Evolutionary conservation across 1,140 invertebrate genomes (phyloP).

Genomic region (Drosophila suzukii): DNA sequence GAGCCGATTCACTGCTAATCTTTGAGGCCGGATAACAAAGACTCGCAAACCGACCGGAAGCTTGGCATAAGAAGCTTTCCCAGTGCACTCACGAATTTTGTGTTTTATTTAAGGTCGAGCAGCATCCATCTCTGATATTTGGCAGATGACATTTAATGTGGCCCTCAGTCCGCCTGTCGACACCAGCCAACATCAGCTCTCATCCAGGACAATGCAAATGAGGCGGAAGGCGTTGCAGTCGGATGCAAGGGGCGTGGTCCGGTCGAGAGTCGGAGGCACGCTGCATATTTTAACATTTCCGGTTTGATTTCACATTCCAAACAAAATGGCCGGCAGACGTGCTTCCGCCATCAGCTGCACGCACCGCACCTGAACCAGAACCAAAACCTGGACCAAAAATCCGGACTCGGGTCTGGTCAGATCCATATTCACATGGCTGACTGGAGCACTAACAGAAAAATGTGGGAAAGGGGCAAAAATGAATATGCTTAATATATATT

Average conservation of each 20-base stretch:
- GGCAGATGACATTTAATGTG: slow-evolving; percentile 44
- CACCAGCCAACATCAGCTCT: slow-evolving; percentile 35
- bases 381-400: background rate
- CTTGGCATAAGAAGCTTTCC: slow-evolving; percentile 9
- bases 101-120: slow-evolving; percentile 28
- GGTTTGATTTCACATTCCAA: slow-evolving; percentile 79
- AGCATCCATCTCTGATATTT: slow-evolving; percentile 10
- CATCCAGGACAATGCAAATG: slow-evolving; percentile 35
- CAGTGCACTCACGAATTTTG: slow-evolving; percentile 6
- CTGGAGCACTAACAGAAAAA: slow-evolving; percentile 11
- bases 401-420: background rate
- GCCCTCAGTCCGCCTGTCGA: slow-evolving; percentile 48
- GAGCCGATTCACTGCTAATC: slow-evolving; percentile 24
- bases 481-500: too few species aligned
- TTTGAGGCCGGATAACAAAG: background rate
- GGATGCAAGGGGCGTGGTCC: slow-evolving; percentile 16
- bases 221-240: background rate
- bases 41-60: slow-evolving; percentile 9
- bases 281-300: slow-evolving; percentile 79
- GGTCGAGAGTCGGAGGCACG: slow-evolving; percentile 40
- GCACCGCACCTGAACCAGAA: slow-evolving; percentile 39
- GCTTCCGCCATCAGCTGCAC: slow-evolving; percentile 60
- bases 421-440: slow-evolving; percentile 10
- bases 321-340: slow-evolving; percentile 79
- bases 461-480: background rate